Evolutionary conservation across 2,113 vertebrate genomes (phyloP).

Genomic region (Pteropus alecto): DNA sequence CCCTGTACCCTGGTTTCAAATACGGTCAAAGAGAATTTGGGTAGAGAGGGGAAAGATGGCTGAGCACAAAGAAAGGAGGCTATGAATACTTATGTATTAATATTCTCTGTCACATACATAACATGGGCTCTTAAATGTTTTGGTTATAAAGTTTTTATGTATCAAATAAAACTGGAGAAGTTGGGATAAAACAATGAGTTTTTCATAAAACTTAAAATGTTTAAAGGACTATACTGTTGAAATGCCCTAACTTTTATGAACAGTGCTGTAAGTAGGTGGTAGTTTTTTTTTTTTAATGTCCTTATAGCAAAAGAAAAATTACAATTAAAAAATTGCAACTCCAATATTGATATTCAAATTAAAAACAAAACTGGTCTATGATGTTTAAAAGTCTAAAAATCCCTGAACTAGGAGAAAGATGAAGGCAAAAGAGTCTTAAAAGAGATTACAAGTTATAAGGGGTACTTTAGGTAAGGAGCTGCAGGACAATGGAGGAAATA

Average conservation of each 20-base stretch:
- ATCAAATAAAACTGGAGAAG: slow-evolving; percentile 24
- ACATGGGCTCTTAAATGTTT: background rate
- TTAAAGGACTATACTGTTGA: background rate
- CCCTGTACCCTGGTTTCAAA: background rate
- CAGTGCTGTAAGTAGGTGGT: background rate
- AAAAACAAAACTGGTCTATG: background rate
- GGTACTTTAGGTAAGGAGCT: background rate
- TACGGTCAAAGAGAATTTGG: background rate
- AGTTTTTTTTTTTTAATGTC: background rate
- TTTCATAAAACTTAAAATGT: background rate
- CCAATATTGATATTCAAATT: background rate
- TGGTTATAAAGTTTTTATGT: background rate
- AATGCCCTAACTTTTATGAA: background rate
- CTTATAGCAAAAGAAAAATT: slow-evolving; percentile 6
- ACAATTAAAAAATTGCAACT: background rate
- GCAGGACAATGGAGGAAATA: background rate
- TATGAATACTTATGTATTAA: background rate
- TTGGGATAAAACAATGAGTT: background rate
- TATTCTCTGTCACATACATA: background rate
- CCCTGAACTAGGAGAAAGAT: background rate
- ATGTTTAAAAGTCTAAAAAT: background rate
- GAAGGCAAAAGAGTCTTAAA: background rate
- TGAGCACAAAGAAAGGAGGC: background rate
- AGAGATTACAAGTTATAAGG: background rate
- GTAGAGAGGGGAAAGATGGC: background rate